Evolutionary conservation across 2,888 invertebrate species (phyloP), one percentile per base, ranked within the genome.

Genomic region (Congeria kusceri): DNA sequence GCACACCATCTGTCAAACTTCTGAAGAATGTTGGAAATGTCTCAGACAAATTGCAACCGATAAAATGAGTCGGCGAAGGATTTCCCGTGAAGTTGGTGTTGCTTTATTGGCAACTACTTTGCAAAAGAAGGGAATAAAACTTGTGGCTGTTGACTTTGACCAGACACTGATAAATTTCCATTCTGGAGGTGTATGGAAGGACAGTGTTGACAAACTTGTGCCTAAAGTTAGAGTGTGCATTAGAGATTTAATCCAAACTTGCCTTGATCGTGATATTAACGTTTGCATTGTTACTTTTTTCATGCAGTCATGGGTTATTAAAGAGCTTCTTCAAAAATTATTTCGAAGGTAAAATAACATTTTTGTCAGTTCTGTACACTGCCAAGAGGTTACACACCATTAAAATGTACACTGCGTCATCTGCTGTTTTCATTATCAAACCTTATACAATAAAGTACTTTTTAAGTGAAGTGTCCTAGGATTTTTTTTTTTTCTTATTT

Each of bases 141-240:
- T 92, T 29, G 73, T 92, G 39, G 92, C 92, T 0, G 72, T 92
- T 1, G 92, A 92, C 80, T 92, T 92, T 79, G 92, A 92, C 78
- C 87, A 89, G 71, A 92, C 92, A 11, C 83, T 92, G 44, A 88
- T 92, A 49, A 88, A 87, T 11, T 87, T 92, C 47, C 92, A 92
- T 70, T 90, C 92, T 13, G 89, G 89, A 23, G 92, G 92, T 1
- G 79, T 83, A 32, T 92, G 92, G 92, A 85, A 88, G 64, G 88
- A 89, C 25, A 86, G 86, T 20, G 82, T 87, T 5, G 87, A 89
- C 20, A 89, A 88, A 49, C 80, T 92, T 28, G 84, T 83, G 1
- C 79, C 85, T 23, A 87, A 91, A 65, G 88, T 91, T 29, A 81
- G 92, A 11, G 91, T 91, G 1, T 91, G 91, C 68, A 89, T 92